Evolutionary conservation across 1,140 invertebrate species (phyloP).

Genomic region (Teleopsis dalmanni): DNA sequence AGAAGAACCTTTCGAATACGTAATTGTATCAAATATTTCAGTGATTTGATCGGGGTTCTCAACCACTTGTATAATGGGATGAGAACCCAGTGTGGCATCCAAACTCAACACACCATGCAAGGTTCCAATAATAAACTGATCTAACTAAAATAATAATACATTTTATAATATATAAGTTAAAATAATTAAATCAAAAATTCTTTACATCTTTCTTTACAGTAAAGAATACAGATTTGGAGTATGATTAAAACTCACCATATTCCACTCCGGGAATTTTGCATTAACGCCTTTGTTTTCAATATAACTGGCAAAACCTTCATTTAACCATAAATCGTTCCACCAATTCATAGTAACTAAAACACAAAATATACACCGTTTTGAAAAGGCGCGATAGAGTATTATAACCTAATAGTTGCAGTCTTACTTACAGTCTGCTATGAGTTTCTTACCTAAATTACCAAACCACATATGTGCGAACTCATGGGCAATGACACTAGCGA

Average conservation of each 20-base stretch:
- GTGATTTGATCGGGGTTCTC: conserved; percentile 84
- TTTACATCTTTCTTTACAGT: too few species aligned
- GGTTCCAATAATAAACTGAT: conserved; percentile 66
- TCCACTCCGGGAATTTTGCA: conserved; percentile 68
- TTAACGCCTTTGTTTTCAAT: conserved; percentile 74
- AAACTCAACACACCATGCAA: conserved; percentile 64
- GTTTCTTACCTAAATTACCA: conserved; percentile 64
- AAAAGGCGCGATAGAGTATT: not conserved
- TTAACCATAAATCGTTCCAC: conserved; percentile 94
- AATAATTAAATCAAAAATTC: not conserved
- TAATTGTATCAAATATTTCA: conserved; percentile 86
- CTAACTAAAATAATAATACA: conserved; percentile 44
- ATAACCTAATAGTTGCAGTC: not conserved
- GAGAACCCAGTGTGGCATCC: conserved; percentile 77
- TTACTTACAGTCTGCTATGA: conserved; percentile 8
- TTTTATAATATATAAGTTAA: not conserved
- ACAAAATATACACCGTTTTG: not conserved
- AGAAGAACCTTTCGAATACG: conserved; percentile 87
- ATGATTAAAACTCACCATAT: conserved; percentile 58
- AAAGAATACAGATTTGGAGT: conserved; percentile 54
- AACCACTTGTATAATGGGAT: conserved; percentile 80
- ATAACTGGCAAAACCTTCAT: conserved; percentile 86
- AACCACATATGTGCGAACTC: conserved; percentile 94
- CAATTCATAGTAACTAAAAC: conserved; percentile 78
- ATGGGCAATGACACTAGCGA: conserved; percentile 80